phyloP scores from a whole-genome alignment of 2,113 vertebrate genomes.

The Smithornis capensis region DNA sequence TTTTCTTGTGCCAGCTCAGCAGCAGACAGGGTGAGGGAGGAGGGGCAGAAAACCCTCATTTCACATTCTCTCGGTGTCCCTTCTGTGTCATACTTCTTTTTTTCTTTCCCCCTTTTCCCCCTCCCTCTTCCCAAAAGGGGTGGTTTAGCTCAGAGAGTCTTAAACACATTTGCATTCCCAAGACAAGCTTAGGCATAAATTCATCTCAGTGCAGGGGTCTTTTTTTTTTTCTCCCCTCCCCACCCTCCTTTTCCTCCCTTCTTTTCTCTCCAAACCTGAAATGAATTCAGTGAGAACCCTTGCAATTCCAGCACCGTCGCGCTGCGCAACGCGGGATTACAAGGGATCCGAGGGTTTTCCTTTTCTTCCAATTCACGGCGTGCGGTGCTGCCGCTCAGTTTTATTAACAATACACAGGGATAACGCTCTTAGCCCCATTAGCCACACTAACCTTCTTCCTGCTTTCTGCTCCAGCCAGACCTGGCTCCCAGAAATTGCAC shows the following conservation, averaged over 20 bases:
- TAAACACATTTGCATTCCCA: constrained; percentile 66
- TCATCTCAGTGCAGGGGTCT: constrained; percentile 39
- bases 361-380: neutral
- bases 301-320: neutral
- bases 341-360: neutral
- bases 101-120: neutral
- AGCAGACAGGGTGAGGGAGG: constrained; percentile 15
- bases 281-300: constrained; percentile 49
- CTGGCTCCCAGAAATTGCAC: neutral
- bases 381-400: neutral
- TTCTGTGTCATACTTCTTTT: constrained; percentile 14
- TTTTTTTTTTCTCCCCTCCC: neutral
- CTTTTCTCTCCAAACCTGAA: constrained; percentile 7
- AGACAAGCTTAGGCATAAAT: constrained; percentile 67
- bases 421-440: neutral
- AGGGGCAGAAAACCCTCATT: constrained; percentile 36
- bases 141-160: constrained; percentile 52
- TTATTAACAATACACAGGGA: neutral
- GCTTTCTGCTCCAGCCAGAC: neutral
- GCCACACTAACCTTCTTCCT: neutral
- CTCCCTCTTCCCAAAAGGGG: constrained; percentile 35
- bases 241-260: neutral
- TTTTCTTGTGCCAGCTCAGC: neutral
- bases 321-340: neutral
- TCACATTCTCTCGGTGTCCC: constrained; percentile 30